These are phyloP conservation scores for Drosophila fungiperda DNA, from an alignment of 2,888 invertebrate genomes.

Conservation along the genomic window DNA sequence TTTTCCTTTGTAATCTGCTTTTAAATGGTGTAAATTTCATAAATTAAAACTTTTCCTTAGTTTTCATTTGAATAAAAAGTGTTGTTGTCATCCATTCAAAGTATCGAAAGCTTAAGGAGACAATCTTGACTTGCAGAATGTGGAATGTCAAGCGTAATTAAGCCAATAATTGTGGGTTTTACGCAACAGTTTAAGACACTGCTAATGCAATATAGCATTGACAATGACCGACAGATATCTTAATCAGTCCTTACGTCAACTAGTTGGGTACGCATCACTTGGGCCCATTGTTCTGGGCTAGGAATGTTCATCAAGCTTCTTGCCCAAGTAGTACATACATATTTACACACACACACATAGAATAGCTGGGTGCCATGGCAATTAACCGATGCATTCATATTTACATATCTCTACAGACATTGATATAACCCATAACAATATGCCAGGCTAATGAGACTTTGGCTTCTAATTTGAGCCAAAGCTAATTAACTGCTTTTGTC, in stretches of 20 bases:
- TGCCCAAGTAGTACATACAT: background rate
- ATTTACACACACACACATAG: background rate
- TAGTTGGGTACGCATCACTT: background rate
- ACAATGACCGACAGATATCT: background rate
- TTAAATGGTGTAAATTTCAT: background rate
- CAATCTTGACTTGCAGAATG: background rate
- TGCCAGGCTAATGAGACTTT: constrained; percentile 16
- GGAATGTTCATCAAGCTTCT: background rate
- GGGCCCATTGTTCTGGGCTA: background rate
- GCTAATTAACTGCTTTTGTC: constrained; percentile 14
- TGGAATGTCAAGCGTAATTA: background rate
- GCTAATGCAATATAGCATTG: background rate
- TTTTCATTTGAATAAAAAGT: background rate
- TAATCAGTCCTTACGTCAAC: background rate
- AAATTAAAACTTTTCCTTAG: too few relatives aligned
- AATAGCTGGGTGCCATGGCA: background rate
- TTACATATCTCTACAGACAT: constrained; percentile 6
- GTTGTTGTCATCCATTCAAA: background rate
- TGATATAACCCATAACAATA: background rate
- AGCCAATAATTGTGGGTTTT: background rate
- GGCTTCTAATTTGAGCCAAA: constrained; percentile 9
- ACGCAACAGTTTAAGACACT: background rate
- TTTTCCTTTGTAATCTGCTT: background rate
- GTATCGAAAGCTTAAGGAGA: background rate
- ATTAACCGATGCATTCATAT: constrained; percentile 15